A percentile compares a stretch with the other conserved stretches of the same genome.
phyloP scores from a whole-genome alignment of 2,113 vertebrate species.

The Cromileptes altivelis region DNA sequence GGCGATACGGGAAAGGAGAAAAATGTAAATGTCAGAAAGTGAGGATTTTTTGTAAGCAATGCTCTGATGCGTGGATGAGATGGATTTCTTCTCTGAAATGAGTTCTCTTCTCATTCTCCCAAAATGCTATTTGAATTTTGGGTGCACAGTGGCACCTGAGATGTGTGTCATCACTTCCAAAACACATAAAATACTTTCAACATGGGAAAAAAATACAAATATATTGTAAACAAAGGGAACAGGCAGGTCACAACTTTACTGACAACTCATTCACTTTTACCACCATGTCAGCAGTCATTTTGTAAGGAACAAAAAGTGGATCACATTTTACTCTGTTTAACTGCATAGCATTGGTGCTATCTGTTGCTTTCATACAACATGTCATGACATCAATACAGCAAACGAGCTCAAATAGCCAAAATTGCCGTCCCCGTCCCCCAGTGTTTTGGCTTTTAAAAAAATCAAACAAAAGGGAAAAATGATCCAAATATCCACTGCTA shows the following conservation, averaged over 20 bases:
- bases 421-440: no score
- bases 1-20: conserved; percentile 22
- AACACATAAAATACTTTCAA: background rate
- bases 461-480: no score
- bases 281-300: background rate
- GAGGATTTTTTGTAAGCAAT: conserved; percentile 9
- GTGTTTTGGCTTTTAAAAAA: no score
- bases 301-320: background rate
- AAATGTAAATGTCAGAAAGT: conserved; percentile 46
- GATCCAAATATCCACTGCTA: no score
- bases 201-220: no score
- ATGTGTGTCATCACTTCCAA: background rate
- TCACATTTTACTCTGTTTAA: no score
- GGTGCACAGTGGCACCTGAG: background rate
- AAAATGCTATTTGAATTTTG: conserved; percentile 3
- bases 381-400: no score
- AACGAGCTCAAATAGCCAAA: no score
- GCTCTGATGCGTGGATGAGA: conserved; percentile 10
- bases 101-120: background rate
- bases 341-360: no score
- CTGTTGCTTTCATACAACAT: no score
- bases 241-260: background rate
- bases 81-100: background rate
- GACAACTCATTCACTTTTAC: background rate
- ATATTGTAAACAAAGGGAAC: background rate